Percentiles rank a stretch among this genome's conserved stretches.
Evolutionary conservation across 2,797 vertebrate genomes (phyloP).

Genomic region (Spea hammondii): DNA sequence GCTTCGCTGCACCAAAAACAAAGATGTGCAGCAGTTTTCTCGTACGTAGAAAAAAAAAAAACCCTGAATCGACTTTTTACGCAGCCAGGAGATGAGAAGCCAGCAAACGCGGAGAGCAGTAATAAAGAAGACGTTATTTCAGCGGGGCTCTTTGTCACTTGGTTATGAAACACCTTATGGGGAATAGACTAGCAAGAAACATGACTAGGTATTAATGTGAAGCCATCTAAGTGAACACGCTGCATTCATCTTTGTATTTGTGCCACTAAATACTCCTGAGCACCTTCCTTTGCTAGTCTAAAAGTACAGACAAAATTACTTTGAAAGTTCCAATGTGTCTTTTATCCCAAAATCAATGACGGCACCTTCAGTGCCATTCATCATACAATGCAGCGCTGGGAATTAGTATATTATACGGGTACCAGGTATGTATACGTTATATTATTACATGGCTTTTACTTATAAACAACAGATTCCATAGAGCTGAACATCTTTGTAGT

Average conservation of each 20-base stretch:
- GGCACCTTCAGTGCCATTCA: too few species aligned
- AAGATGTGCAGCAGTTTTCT: conserved; percentile 10
- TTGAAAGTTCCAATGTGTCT: neutral
- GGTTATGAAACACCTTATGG: conserved; percentile 31
- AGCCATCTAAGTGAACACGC: conserved; percentile 2
- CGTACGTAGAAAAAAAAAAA: conserved; percentile 16
- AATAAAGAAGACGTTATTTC: neutral
- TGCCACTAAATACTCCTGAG: neutral
- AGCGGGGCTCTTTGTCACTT: conserved; percentile 9
- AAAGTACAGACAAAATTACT: conserved; percentile 11
- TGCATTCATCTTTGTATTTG: conserved; percentile 10
- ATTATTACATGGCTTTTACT: too few species aligned
- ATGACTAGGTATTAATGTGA: conserved; percentile 24
- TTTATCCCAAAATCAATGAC: neutral
- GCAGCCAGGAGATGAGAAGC: conserved; percentile 8
- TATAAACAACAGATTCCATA: too few species aligned
- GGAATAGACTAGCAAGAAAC: conserved; percentile 18
- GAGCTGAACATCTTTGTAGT: too few species aligned
- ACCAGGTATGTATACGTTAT: too few species aligned
- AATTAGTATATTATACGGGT: too few species aligned
- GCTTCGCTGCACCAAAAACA: conserved; percentile 1
- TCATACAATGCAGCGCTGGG: too few species aligned
- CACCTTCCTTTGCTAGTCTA: neutral
- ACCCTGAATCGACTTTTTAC: conserved; percentile 16
- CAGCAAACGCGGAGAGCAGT: neutral